phyloP scores from a whole-genome alignment of 2,888 invertebrate species.

The Sussaba pulchella region DNA sequence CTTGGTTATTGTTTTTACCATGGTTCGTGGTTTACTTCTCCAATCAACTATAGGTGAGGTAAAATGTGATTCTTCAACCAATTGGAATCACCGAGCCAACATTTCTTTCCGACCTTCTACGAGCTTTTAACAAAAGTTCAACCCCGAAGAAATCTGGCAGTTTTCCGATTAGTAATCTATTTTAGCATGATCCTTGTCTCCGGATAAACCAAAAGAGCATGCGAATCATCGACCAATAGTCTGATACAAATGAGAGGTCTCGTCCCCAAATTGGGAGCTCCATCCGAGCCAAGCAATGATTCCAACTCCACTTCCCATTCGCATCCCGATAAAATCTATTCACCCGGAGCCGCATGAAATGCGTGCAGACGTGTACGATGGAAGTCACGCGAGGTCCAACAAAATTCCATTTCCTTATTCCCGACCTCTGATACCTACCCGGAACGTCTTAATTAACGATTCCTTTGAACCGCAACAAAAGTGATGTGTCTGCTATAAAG shows the following conservation, averaged over 20 bases:
- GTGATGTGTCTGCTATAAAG: constrained; percentile 31
- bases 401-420: constrained; percentile 13
- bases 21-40: no score
- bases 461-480: constrained; percentile 61
- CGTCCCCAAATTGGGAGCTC: background rate
- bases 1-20: no score
- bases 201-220: no score
- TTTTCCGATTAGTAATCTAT: no score
- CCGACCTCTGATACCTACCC: background rate
- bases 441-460: constrained; percentile 53
- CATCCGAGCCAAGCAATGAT: background rate
- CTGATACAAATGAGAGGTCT: background rate
- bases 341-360: background rate
- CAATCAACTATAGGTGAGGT: no score
- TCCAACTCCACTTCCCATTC: background rate
- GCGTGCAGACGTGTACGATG: background rate
- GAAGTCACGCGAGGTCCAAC: constrained; percentile 16
- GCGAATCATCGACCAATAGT: no score
- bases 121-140: no score
- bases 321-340: constrained; percentile 2
- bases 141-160: no score
- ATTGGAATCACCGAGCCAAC: no score
- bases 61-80: no score
- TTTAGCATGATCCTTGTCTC: no score
- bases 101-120: no score